Evolutionary conservation across 2,888 invertebrate genomes (phyloP), one percentile per base, ranked within the genome.

Genomic region (Parasteatoda lunata): DNA sequence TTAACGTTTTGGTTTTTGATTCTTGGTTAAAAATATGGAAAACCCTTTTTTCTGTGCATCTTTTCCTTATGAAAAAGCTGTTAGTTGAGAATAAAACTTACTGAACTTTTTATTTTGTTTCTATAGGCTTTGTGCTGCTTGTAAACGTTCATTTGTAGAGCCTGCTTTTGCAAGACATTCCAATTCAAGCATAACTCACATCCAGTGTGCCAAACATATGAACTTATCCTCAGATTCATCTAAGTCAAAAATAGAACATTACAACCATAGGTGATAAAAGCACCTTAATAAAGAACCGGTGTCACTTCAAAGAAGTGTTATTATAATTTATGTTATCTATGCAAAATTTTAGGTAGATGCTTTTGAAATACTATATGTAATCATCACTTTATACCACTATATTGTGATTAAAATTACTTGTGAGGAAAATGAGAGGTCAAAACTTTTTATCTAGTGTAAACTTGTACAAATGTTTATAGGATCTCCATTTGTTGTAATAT

Each of bases 111-210:
- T 30, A 30, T 30, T 30, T 30, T 30, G 30, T 30, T 88, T 73
- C 90, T 91, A 49, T 91, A 93, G 93, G 88, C 89, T 91, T 82
- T 93, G 93, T 90, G 91, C 91, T 15, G 92, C 92, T 71, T 93
- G 93, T 90, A 91, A 91, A 85, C 90, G 91, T 83, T 90, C 91
- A 5, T 92, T 93, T 90, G 90, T 90, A 71, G 92, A 92, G 72
- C 91, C 92, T 48, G 90, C 91, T 59, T 92, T 93, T 90, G 92
- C 92, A 30, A 91, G 92, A 66, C 93, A 92, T 90, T 93, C 97
- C 90, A 95, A 87, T 73, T 73, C 80, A 54, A 66, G 75, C n/a
- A 73, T 89, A 30, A 89, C 87, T 49, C 89, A 89, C 54, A 77
- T 70, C 15, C 87, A 89, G n/a, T 89, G 89, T 84, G 89, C 89